Evolutionary conservation across 1,140 invertebrate genomes (phyloP), one percentile per base, ranked within the genome.

Genomic region (Eufriesea mexicana): DNA sequence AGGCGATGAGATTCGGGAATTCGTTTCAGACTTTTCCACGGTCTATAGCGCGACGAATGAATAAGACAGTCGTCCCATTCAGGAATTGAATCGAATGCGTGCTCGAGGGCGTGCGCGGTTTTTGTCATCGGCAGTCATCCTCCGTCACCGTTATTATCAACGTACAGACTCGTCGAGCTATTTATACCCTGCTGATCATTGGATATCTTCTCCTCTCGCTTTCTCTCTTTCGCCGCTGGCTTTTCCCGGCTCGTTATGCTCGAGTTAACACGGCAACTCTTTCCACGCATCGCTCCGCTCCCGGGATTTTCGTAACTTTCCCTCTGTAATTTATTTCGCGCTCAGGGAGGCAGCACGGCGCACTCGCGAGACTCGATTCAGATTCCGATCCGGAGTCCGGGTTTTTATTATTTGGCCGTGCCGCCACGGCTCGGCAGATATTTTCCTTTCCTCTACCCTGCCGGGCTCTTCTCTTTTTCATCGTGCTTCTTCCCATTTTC

Each of bases 31-130:
- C 79, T 79, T 76, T 84, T 72, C 74, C 81, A 78, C 68, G 73
- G 67, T 89, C 71, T 74, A 84, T 75, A 66, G 75, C 55, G 55
- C 61, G 83, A 83, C 79, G 86, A 87, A 86, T 90, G 89, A 90
- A 91, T 89, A 91, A 90, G 89, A 91, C 85, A 87, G 84, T 91
- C 83, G 67, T 85, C 72, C 85, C 71, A 85, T 85, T 87, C 86
- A 85, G 49, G 62, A 68, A 85, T 77, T 86, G 86, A 88, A 90
- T 86, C 67, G 87, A 81, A 90, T 45, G 81, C 73, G 87, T 84
- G 81, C 10, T 20, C 71, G 78, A 66, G 73, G 73, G 84, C 71
- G 73, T 57, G 83, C 70, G 42, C 79, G 71, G 73, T 66, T 70
- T 84, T 90, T 86, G 73, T 83, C 55, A 79, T 86, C 67, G 54